Conservation (phyloP, 1,140 invertebrate genomes). For the Augochlora pura region DNA sequence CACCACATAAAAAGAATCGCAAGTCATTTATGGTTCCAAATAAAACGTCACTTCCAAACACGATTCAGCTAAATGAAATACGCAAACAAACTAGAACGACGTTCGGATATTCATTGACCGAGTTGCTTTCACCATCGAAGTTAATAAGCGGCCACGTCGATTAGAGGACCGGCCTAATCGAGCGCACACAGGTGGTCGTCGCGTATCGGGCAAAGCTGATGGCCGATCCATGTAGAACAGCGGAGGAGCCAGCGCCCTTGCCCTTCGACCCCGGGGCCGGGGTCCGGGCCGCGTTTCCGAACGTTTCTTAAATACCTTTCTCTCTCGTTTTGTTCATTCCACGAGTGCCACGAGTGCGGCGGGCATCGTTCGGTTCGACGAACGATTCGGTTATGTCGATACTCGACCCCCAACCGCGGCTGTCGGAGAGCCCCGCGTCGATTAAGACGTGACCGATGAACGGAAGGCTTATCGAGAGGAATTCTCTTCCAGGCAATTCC, state of each 20-base stretch:
- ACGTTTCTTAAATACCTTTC: constrained; percentile 52
- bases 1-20: no score
- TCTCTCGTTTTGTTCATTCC: constrained; percentile 24
- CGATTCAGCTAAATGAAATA: no score
- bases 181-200: constrained; percentile 44
- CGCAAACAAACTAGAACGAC: no score
- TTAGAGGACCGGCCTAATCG: constrained; percentile 50
- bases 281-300: constrained; percentile 10
- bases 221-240: constrained; percentile 24
- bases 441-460: constrained; percentile 67
- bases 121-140: constrained; percentile 25
- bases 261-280: constrained; percentile 35
- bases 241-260: constrained; percentile 18
- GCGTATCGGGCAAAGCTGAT: not conserved
- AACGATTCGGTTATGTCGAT: constrained; percentile 60
- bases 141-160: constrained; percentile 52
- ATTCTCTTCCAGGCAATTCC: constrained; percentile 41
- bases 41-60: no score
- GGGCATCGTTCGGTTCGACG: constrained; percentile 26
- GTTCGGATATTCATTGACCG: not conserved
- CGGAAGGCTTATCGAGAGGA: constrained; percentile 52
- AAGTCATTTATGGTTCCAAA: no score
- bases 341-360: constrained; percentile 23
- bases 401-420: constrained; percentile 60
- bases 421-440: constrained; percentile 58